Conservation (phyloP, 2,113 vertebrate species). For the Festucalex cinctus region DNA sequence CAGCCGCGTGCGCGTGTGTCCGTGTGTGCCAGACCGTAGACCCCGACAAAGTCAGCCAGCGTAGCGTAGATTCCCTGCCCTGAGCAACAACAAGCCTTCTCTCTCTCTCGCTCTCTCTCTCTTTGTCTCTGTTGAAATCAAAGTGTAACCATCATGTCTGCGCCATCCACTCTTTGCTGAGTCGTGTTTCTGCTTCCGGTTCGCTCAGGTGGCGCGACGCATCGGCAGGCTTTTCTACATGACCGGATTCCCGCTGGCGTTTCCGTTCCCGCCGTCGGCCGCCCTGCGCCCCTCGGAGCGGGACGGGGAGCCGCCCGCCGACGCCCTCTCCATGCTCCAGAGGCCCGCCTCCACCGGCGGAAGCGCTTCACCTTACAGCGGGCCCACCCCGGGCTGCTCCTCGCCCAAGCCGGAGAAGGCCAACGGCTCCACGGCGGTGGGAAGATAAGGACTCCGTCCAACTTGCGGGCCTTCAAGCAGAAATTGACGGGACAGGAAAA, state of each 20-base stretch:
- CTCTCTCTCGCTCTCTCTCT: constrained; percentile 49
- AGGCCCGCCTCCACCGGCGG: constrained; percentile 79
- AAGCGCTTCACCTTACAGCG: constrained; percentile 78
- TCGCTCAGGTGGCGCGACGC: constrained; percentile 83
- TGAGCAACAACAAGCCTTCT: constrained; percentile 51
- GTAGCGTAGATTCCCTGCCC: constrained; percentile 45
- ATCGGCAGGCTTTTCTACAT: constrained; percentile 91
- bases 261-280: constrained; percentile 84
- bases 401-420: constrained; percentile 90
- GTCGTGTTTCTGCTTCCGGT: constrained; percentile 33
- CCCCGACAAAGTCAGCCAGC: constrained; percentile 26
- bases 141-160: background rate
- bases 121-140: constrained; percentile 7
- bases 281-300: constrained; percentile 72
- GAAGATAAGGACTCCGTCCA: constrained; percentile 65
- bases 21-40: constrained; percentile 32
- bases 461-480: constrained; percentile 16
- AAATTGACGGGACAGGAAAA: constrained; percentile 35
- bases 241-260: constrained; percentile 89
- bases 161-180: constrained; percentile 22
- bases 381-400: constrained; percentile 66
- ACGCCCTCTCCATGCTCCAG: constrained; percentile 46
- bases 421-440: constrained; percentile 54
- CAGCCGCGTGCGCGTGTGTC: constrained; percentile 42
- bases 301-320: constrained; percentile 63